Conservation (phyloP, 2,797 vertebrate genomes). For the Cyprinodon diabolis region DNA sequence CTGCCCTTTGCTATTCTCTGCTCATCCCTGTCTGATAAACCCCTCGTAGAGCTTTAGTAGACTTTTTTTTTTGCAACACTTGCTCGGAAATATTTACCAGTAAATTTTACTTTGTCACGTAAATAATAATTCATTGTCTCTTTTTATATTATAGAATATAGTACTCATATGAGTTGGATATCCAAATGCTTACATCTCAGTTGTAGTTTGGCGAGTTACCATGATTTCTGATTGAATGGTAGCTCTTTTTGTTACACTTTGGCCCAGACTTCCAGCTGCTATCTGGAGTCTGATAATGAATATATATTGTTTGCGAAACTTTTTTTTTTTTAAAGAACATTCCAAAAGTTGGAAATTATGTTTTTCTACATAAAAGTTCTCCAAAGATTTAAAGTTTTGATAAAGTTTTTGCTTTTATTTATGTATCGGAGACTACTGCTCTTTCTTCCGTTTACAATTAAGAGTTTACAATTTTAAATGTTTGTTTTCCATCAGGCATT, state of each 20-base stretch:
- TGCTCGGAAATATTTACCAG: conserved; percentile 20
- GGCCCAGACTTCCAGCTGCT: conserved; percentile 28
- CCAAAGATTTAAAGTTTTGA: conserved; percentile 17
- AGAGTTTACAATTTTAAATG: conserved; percentile 25
- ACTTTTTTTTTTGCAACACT: neutral
- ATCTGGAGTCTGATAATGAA: conserved; percentile 21
- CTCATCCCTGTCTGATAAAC: conserved; percentile 33
- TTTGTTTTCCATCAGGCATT: neutral
- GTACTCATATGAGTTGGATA: neutral
- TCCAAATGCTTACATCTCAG: conserved; percentile 19
- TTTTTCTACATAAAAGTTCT: conserved; percentile 27
- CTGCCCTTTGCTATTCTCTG: conserved; percentile 37
- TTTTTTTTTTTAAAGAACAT: conserved; percentile 19
- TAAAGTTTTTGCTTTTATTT: conserved; percentile 38
- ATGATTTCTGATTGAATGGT: conserved; percentile 13
- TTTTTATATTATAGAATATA: conserved; percentile 9
- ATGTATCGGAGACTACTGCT: conserved; percentile 46
- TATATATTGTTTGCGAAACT: conserved; percentile 20
- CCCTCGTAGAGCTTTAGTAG: conserved; percentile 25
- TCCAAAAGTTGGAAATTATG: conserved; percentile 30
- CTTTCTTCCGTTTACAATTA: conserved; percentile 51
- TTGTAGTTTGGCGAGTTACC: conserved; percentile 21
- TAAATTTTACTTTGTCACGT: conserved; percentile 5
- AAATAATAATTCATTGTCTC: neutral
- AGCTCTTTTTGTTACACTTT: conserved; percentile 16